phyloP scores from a whole-genome alignment of 2,888 invertebrate genomes.

The Hypsopygia costalis region DNA sequence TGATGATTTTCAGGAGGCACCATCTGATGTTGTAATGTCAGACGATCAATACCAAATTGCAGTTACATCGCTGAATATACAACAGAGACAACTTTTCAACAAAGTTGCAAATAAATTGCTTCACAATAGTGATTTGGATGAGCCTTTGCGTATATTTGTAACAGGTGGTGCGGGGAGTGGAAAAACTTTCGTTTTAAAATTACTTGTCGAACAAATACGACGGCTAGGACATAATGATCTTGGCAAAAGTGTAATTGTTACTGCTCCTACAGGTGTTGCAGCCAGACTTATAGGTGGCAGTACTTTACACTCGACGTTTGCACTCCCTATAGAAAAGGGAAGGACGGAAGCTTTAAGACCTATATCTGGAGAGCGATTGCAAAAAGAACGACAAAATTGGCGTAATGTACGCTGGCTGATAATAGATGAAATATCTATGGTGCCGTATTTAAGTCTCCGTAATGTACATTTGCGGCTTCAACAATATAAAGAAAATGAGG shows the following conservation, averaged over 20 bases:
- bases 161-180: not conserved
- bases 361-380: too few relatives aligned
- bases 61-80: not conserved
- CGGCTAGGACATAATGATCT: too few relatives aligned
- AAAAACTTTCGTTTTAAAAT: not conserved
- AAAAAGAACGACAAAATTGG: too few relatives aligned
- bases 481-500: too few relatives aligned
- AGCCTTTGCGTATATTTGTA: not conserved
- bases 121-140: not conserved
- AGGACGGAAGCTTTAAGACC: too few relatives aligned
- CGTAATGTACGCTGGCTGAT: too few relatives aligned
- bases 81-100: not conserved
- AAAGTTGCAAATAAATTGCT: not conserved
- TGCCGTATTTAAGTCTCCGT: too few relatives aligned
- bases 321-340: not conserved
- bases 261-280: not conserved
- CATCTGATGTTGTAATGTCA: too few relatives aligned
- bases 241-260: not conserved
- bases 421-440: too few relatives aligned
- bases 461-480: too few relatives aligned
- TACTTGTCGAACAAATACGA: not conserved
- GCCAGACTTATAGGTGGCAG: not conserved
- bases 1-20: too few relatives aligned
- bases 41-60: not conserved
- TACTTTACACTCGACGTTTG: not conserved